phyloP scores from a whole-genome alignment of 2,888 invertebrate species.

The Zaprionus bogoriensis region DNA sequence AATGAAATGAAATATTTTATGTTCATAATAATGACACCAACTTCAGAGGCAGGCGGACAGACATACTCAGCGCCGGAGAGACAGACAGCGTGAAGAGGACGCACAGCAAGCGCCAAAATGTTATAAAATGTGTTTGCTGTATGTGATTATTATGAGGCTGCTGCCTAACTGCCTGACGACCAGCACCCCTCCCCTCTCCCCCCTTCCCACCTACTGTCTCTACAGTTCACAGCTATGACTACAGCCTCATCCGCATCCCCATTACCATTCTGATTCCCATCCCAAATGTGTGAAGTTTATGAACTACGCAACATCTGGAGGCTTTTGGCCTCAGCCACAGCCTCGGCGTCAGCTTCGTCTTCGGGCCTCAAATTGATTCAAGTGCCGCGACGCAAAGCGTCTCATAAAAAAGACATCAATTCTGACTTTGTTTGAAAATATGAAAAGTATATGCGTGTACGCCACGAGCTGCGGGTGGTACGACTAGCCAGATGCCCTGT shows the following conservation, averaged over 20 bases:
- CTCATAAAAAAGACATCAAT: conserved; percentile 79
- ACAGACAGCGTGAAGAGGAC: conserved; percentile 19
- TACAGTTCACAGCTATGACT: no score
- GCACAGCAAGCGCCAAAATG: conserved; percentile 57
- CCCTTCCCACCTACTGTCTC: no score
- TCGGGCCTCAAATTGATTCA: conserved; percentile 73
- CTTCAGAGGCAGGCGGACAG: conserved; percentile 41
- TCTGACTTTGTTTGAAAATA: conserved; percentile 68
- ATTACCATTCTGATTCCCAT: conserved; percentile 3
- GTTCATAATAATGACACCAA: conserved; percentile 78
- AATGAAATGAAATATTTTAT: conserved; percentile 75
- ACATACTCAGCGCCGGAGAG: not conserved
- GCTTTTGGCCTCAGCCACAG: not conserved
- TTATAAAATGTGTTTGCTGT: conserved; percentile 55
- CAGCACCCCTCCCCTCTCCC: no score
- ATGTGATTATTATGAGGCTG: conserved; percentile 45
- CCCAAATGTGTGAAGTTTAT: conserved; percentile 65
- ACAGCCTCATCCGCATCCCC: not conserved
- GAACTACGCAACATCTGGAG: conserved; percentile 58
- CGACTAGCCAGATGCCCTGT: conserved; percentile 26
- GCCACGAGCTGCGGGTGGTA: not conserved
- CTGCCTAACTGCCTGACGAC: not conserved
- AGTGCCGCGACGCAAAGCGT: conserved; percentile 59
- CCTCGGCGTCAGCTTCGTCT: conserved; percentile 4
- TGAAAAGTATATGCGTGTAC: conserved; percentile 24